Evolutionary conservation across 1,140 invertebrate species (phyloP).

Genomic region (Ericerus pela): DNA sequence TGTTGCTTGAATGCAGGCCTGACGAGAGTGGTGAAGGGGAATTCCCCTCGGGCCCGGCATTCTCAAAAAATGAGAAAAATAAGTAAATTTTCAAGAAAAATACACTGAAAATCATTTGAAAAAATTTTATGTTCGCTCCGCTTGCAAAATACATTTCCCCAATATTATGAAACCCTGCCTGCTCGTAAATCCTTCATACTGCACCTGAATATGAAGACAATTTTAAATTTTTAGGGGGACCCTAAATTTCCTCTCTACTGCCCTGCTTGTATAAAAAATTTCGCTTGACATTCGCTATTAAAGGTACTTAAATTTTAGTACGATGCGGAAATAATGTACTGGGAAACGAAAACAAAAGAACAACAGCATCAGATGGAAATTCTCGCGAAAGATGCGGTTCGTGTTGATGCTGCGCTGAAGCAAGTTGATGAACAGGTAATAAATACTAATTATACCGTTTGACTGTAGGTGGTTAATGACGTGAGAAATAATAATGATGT

Average conservation of each 20-base stretch:
- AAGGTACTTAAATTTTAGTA: slow-evolving; percentile 43
- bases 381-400: slow-evolving; percentile 62
- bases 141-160: background rate
- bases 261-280: background rate
- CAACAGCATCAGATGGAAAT: slow-evolving; percentile 68
- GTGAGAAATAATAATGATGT: no score
- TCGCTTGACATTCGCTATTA: background rate
- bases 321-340: slow-evolving; percentile 74
- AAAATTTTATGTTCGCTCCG: no score
- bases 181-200: background rate
- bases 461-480: no score
- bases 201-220: background rate
- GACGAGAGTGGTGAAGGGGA: no score
- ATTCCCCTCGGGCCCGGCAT: no score
- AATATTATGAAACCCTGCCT: background rate
- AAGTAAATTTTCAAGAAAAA: no score
- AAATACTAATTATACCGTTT: slow-evolving; percentile 5
- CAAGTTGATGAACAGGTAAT: slow-evolving; percentile 52
- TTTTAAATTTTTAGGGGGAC: background rate
- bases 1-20: background rate
- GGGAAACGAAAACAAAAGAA: slow-evolving; percentile 73
- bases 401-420: slow-evolving; percentile 44
- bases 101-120: no score
- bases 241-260: background rate
- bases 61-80: no score